phyloP scores from a whole-genome alignment of 53 echinoderm and acorn worm genomes.

The Crossaster papposus region DNA sequence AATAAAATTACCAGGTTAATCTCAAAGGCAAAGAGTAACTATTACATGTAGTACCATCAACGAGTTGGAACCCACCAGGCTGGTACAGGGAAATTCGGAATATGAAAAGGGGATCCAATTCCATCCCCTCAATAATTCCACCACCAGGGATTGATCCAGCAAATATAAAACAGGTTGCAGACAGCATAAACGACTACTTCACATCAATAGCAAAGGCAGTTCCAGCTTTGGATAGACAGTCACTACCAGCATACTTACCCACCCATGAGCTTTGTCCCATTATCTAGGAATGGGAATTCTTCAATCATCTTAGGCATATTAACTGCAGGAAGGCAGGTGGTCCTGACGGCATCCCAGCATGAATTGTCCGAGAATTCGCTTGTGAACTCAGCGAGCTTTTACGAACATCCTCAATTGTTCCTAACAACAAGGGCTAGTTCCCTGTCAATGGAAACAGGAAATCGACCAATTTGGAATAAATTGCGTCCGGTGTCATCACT shows the following conservation, averaged over 20 bases:
- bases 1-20: constrained; percentile 21
- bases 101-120: background rate
- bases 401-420: constrained; percentile 40
- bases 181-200: constrained; percentile 29
- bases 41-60: constrained; percentile 1
- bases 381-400: constrained; percentile 42
- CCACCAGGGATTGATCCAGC: constrained; percentile 2
- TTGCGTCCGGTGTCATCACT: constrained; percentile 47
- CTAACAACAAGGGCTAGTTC: background rate
- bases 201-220: constrained; percentile 1
- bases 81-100: background rate
- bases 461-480: constrained; percentile 5
- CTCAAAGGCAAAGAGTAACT: background rate
- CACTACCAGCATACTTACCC: constrained; percentile 45
- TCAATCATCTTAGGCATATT: background rate
- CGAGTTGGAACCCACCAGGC: background rate
- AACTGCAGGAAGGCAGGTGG: constrained; percentile 39
- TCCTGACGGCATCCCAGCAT: constrained; percentile 44
- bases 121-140: background rate
- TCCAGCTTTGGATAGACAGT: background rate
- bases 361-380: constrained; percentile 54
- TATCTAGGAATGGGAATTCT: constrained; percentile 42
- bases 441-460: constrained; percentile 30
- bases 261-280: constrained; percentile 21
- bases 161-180: background rate